These are phyloP conservation scores for Ophion ventricosus DNA, from an alignment of 2,888 invertebrate genomes.

Conservation along the genomic window DNA sequence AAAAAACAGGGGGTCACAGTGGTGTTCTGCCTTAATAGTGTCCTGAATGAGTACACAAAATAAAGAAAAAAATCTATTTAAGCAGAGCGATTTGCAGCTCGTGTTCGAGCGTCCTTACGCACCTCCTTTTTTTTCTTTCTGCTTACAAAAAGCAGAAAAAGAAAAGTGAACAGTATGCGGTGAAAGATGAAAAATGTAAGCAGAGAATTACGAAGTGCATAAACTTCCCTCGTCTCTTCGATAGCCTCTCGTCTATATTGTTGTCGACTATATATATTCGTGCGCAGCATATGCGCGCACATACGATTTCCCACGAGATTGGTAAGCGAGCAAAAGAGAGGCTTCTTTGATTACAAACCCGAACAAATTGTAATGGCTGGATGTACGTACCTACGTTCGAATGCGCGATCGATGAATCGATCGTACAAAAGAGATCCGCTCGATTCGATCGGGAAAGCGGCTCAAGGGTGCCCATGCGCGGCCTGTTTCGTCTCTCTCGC, in stretches of 20 bases:
- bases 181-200: not conserved
- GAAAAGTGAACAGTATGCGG: not conserved
- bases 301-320: slow-evolving; percentile 49
- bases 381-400: slow-evolving; percentile 32
- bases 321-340: slow-evolving; percentile 21
- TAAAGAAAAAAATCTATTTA: too few species aligned
- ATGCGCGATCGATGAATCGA: slow-evolving; percentile 40
- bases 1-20: too few species aligned
- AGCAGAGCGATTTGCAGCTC: too few species aligned
- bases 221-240: not conserved
- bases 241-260: slow-evolving; percentile 23
- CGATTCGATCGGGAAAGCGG: slow-evolving; percentile 59
- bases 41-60: too few species aligned
- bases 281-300: not conserved
- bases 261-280: too few species aligned
- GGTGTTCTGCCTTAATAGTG: too few species aligned
- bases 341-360: slow-evolving; percentile 47
- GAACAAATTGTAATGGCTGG: slow-evolving; percentile 60
- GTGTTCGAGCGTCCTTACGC: too few species aligned
- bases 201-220: not conserved
- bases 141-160: not conserved
- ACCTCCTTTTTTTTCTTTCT: too few species aligned
- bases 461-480: slow-evolving; percentile 24
- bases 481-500: slow-evolving; percentile 19
- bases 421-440: slow-evolving; percentile 56